These are phyloP conservation scores for Tarsius wallacei DNA, from an alignment of 2,797 vertebrate genomes.

Conservation along the genomic window DNA sequence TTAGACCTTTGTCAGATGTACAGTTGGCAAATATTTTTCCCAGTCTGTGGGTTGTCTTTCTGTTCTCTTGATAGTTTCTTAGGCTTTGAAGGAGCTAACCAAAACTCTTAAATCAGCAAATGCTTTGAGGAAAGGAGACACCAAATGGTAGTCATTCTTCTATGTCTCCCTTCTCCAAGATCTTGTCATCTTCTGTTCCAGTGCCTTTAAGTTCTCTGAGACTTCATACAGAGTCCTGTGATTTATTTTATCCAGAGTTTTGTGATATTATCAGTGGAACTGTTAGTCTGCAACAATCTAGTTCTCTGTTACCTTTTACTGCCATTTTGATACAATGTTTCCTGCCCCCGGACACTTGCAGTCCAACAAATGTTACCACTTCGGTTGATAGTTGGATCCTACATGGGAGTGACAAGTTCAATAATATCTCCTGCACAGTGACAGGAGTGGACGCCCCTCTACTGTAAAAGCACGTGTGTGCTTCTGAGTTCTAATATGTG, in stretches of 20 bases:
- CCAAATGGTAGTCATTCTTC: rapidly evolving
- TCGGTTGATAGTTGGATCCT: neutral
- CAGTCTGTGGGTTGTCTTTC: no score
- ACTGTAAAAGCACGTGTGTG: rapidly evolving
- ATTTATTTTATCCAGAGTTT: rapidly evolving
- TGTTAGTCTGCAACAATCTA: rapidly evolving
- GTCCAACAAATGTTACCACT: neutral
- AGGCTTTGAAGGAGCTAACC: neutral
- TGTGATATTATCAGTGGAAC: neutral
- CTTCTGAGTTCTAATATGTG: rapidly evolving
- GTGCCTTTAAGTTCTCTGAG: neutral
- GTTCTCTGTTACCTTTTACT: neutral
- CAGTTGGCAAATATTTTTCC: no score
- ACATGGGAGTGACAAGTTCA: rapidly evolving
- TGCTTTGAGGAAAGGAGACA: neutral
- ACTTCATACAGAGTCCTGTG: rapidly evolving
- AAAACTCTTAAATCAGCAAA: neutral
- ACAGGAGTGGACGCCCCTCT: rapidly evolving
- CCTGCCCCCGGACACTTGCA: neutral
- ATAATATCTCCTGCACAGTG: rapidly evolving
- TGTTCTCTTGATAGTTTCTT: no score
- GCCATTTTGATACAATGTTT: rapidly evolving
- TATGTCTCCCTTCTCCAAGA: rapidly evolving
- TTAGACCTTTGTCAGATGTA: no score
- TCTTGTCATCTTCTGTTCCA: rapidly evolving